These are phyloP conservation scores for Theropithecus gelada DNA, from an alignment of 2,113 vertebrate species.

Conservation along the genomic window DNA sequence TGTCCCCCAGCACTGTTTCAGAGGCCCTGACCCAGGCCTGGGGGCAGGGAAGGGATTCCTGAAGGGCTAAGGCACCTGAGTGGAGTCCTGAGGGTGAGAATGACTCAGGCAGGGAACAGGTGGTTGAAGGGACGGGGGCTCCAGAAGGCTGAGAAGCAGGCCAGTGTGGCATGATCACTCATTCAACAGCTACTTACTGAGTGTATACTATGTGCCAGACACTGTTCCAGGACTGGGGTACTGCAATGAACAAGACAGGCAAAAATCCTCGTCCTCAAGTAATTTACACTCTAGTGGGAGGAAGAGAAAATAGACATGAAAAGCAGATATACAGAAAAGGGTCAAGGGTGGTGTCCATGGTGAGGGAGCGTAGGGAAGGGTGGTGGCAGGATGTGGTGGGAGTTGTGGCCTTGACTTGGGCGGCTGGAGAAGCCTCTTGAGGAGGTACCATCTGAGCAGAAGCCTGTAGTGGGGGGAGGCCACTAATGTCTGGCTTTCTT, in stretches of 20 bases:
- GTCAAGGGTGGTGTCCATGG: rapidly evolving
- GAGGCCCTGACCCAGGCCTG: not conserved
- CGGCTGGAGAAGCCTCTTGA: not conserved
- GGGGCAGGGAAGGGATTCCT: not conserved
- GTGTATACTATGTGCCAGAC: rapidly evolving
- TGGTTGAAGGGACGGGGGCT: not conserved
- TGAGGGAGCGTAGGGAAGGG: not conserved
- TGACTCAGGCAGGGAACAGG: not conserved
- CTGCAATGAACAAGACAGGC: not conserved
- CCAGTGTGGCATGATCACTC: rapidly evolving
- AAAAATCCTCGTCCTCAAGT: not conserved
- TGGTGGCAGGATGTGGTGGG: not conserved
- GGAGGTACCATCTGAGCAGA: not conserved
- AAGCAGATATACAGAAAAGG: not conserved
- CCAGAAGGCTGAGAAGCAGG: not conserved
- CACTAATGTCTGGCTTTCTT: not conserved
- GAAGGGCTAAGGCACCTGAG: not conserved
- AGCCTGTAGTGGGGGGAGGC: not conserved
- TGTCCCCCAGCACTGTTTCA: not conserved
- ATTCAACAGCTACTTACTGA: not conserved
- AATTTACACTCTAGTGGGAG: not conserved
- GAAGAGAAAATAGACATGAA: not conserved
- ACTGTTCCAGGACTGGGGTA: not conserved
- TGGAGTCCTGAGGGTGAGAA: not conserved
- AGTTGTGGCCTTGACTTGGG: not conserved